phyloP scores from a whole-genome alignment of 2,113 vertebrate species.

The Ctenodactylus gundi region DNA sequence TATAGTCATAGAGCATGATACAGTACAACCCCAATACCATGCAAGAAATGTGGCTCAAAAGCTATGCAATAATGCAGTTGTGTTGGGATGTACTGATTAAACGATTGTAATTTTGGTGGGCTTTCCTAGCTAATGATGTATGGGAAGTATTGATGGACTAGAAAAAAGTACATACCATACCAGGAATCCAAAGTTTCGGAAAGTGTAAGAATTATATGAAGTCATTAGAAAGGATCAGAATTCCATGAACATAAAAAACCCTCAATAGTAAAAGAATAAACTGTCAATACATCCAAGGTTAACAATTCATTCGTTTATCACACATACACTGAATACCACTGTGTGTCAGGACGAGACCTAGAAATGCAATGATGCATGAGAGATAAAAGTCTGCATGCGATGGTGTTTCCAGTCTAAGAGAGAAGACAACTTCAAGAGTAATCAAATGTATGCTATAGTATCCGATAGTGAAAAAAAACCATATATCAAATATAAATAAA shows the following conservation, averaged over 20 bases:
- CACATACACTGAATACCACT: neutral
- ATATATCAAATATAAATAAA: neutral
- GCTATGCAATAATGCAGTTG: too few relatives aligned
- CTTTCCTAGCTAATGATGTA: neutral
- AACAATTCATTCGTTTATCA: neutral
- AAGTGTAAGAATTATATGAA: neutral
- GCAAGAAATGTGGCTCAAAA: neutral
- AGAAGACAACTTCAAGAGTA: conserved; percentile 9
- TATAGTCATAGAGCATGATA: neutral
- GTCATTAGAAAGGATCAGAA: too few relatives aligned
- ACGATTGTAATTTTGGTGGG: neutral
- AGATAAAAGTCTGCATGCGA: neutral
- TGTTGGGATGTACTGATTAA: neutral
- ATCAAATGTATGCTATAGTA: too few relatives aligned
- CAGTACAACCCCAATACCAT: neutral
- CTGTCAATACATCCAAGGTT: neutral
- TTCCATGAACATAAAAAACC: neutral
- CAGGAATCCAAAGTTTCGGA: too few relatives aligned
- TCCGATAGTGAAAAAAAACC: neutral
- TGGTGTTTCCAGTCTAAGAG: neutral
- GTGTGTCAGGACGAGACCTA: neutral
- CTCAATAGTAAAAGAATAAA: neutral
- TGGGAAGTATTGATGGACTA: neutral
- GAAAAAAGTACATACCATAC: neutral
- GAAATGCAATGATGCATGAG: neutral